Evolutionary conservation across 2,113 vertebrate genomes (phyloP).

Genomic region (Sceloporus tristichus): DNA sequence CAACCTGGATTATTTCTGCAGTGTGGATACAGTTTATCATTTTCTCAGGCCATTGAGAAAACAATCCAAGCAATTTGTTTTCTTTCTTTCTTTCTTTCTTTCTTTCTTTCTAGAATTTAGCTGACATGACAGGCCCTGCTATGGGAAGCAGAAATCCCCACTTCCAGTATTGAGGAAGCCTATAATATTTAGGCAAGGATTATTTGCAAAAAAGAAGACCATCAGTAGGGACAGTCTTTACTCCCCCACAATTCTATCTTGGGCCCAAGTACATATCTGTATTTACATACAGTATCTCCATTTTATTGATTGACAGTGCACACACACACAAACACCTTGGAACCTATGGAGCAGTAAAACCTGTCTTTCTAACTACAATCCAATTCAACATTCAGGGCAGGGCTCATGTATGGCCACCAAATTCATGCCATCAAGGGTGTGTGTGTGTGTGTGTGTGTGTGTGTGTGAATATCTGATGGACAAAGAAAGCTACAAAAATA

Average conservation of each 20-base stretch:
- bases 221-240: neutral
- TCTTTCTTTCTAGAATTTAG: neutral
- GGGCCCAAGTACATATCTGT: constrained; percentile 13
- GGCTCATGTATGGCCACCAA: neutral
- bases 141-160: no score
- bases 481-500: neutral
- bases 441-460: no score
- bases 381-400: neutral
- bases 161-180: neutral
- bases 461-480: neutral
- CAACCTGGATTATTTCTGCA: no score
- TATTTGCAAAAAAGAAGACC: neutral
- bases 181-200: neutral
- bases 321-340: no score
- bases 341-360: neutral
- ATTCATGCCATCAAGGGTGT: neutral
- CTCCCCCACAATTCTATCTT: neutral
- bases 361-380: neutral
- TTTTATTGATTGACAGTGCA: neutral
- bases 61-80: neutral
- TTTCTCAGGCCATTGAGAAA: neutral
- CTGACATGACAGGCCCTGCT: neutral
- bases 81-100: neutral
- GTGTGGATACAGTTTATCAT: neutral
- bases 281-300: neutral